These are phyloP conservation scores for Carapus acus DNA, from an alignment of 2,797 vertebrate species.

Conservation along the genomic window DNA sequence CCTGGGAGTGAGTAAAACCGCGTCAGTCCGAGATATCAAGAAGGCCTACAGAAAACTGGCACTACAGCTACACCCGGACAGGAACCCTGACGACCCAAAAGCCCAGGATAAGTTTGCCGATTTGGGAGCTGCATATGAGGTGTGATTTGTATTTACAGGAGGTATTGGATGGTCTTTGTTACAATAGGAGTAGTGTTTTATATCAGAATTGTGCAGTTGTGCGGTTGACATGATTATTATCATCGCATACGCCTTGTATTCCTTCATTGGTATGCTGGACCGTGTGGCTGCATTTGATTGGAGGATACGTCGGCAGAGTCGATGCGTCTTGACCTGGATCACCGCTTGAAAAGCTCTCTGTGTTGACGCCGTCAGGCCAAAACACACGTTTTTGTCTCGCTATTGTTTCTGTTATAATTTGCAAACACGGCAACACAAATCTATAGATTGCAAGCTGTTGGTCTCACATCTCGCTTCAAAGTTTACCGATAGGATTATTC, in stretches of 20 bases:
- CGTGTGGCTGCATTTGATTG: conserved; percentile 78
- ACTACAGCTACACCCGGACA: conserved; percentile 92
- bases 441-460: no score
- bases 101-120: conserved; percentile 97
- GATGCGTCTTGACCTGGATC: no score
- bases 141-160: conserved; percentile 54
- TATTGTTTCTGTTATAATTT: no score
- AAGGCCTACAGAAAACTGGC: conserved; percentile 98
- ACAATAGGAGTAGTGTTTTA: no score
- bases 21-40: conserved; percentile 93
- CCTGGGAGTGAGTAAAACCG: conserved; percentile 85
- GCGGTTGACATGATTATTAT: no score
- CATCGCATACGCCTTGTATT: conserved; percentile 44
- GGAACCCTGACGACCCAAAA: conserved; percentile 90
- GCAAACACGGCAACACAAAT: no score
- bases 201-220: no score
- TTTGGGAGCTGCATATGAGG: conserved; percentile 96
- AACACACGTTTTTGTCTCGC: no score
- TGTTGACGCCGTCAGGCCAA: no score
- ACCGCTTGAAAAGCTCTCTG: no score
- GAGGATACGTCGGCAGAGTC: conserved; percentile 30
- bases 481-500: no score
- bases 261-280: conserved; percentile 67
- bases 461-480: no score
- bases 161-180: not conserved